Evolutionary conservation across 2,888 invertebrate genomes (phyloP), one percentile per base, ranked within the genome.

Genomic region (Leucania comma): DNA sequence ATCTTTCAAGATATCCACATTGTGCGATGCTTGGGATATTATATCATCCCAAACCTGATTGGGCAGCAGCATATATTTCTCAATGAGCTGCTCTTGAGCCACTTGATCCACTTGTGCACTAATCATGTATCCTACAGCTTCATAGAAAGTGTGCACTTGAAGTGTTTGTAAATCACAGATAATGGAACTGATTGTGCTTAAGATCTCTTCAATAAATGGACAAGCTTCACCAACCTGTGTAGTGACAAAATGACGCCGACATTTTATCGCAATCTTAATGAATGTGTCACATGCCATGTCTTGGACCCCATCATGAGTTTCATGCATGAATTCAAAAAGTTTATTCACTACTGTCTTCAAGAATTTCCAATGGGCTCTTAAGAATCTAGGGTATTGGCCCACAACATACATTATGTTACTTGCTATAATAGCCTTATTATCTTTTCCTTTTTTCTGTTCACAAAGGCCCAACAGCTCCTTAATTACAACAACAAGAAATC

Each of bases 261-360:
- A 99, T 95, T 99, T 99, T 88, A 99, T 97, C 42, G 99, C 99
- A 90, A 99, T 99, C 96, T 99, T 99, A 86, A 99, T 99, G 93
- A 99, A 99, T 53, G 99, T 99, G 96, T 99, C 99, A 96, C 99
- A 99, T 75, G 99, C 99, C 99, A 99, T 99, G 90, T 99, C 99
- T 95, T 99, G 99, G 38, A 99, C 99, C 88, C 99, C 99, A 93
- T 99, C 99, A 92, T 99, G 99, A 68, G 99, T 99, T 96, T 99
- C 99, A 93, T 99, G 99, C 99, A 99, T 99, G 93, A 99, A 99
- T 96, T 99, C 99, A 96, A 99, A 99, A 70, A 99, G 97, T 96
- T 99, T 99, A 96, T 99, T 99, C 75, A 99, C 99, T 89, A 99
- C 99, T 63, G 99, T 99, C 96, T 99, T 99, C 80, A 99, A 97